Percentiles rank a stretch among this genome's conserved stretches.
These are phyloP conservation scores for Choristoneura rosaceana DNA, from an alignment of 2,888 invertebrate species.

Conservation along the genomic window DNA sequence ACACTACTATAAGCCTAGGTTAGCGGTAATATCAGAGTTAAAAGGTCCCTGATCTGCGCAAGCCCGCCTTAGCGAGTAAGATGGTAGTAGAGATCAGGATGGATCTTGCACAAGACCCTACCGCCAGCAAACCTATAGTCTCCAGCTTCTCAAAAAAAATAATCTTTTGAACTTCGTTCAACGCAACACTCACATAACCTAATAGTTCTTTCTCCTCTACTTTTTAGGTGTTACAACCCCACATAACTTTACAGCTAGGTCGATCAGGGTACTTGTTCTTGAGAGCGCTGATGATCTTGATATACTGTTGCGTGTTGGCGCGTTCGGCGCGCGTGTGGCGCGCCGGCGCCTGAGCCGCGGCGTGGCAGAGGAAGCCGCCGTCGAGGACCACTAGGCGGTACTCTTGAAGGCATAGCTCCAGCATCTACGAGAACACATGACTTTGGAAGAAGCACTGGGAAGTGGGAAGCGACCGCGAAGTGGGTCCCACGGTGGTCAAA, in stretches of 20 bases:
- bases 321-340: slow-evolving; percentile 60
- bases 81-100: too few relatives aligned
- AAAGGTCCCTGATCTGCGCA: too few relatives aligned
- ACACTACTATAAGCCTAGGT: too few relatives aligned
- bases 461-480: neutral
- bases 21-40: too few relatives aligned
- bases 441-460: neutral
- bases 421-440: slow-evolving; percentile 83
- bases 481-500: too few relatives aligned
- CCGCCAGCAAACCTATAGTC: too few relatives aligned
- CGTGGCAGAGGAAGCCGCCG: slow-evolving; percentile 90
- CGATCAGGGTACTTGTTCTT: slow-evolving; percentile 79
- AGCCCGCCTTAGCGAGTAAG: too few relatives aligned
- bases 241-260: slow-evolving; percentile 68
- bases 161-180: too few relatives aligned
- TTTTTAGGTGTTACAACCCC: slow-evolving; percentile 51
- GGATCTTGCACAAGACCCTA: too few relatives aligned
- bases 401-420: slow-evolving; percentile 90
- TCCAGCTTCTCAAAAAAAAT: too few relatives aligned
- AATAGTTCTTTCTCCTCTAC: neutral
- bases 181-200: too few relatives aligned
- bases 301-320: slow-evolving; percentile 79
- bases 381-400: slow-evolving; percentile 90
- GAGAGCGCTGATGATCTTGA: slow-evolving; percentile 75
- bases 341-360: slow-evolving; percentile 69